Base-by-base conservation (phyloP, 2,888 invertebrate genomes). In the Cheilosia urbana region DNA sequence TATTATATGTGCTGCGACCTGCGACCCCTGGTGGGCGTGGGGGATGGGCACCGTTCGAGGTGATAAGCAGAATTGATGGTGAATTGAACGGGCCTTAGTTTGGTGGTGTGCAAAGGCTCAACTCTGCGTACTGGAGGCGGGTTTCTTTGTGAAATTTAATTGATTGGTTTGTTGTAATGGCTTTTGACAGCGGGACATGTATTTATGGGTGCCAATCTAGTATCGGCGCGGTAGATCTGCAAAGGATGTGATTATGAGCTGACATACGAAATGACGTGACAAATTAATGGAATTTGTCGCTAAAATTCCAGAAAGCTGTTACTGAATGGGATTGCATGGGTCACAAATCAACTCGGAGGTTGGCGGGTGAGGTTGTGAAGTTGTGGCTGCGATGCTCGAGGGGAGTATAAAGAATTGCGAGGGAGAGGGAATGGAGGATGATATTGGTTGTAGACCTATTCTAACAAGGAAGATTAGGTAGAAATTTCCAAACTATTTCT, bases 101-200 rank as follows among this genome's bases (percentile, higher is more conserved):
- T 53, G 34, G 73, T 72, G 49, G 60, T 66, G 65, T 62, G 66
- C 47, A 45, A 27, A 57, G 65, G n/a, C n/a, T 5, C 45, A 45
- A 2, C 13, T 1, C 37, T 17, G 19, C 7, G 3, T 58, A 19
- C 4, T 37, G 11, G 2, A 51, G 42, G 40, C 21, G 42, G 45
- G 53, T 15, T 45, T 69, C 40, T 66, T 80, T 75, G 79, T 58
- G 82, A 69, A 84, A 79, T 84, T 80, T 84, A 84, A 84, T 80
- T 84, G 80, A 84, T 84, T 75, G 75, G 75, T 65, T 80, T 80
- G 65, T 57, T 76, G 80, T 49, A 80, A 84, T 80, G 71, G 75
- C 84, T 80, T 80, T 57, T 80, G 84, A 84, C 75, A 75, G 66
- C 49, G 34, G 75, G 75, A 84, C 69, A 76, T 81, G 69, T 76